These are phyloP conservation scores for Canis aureus DNA, from an alignment of 2,113 vertebrate species.

Conservation along the genomic window DNA sequence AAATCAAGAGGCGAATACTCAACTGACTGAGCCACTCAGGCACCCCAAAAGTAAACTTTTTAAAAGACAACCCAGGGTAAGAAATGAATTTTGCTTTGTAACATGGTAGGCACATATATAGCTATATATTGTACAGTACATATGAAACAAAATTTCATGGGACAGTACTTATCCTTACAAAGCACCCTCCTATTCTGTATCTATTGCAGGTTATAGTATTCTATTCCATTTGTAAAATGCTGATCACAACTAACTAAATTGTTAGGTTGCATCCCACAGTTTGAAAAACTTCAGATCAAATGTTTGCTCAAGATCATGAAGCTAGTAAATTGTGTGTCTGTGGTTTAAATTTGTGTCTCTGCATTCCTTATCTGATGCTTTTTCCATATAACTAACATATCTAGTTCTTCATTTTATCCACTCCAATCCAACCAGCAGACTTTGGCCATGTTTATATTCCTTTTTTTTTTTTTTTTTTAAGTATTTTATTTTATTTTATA, in stretches of 20 bases:
- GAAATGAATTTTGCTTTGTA: neutral
- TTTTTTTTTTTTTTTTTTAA: neutral
- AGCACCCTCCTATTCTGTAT: neutral
- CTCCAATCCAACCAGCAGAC: neutral
- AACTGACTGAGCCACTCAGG: neutral
- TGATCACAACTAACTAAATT: neutral
- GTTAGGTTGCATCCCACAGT: neutral
- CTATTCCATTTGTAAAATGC: neutral
- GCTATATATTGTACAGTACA: neutral
- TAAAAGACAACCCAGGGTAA: neutral
- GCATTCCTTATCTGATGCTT: neutral
- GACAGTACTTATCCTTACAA: neutral
- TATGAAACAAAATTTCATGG: neutral
- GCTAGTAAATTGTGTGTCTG: neutral
- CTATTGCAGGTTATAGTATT: neutral
- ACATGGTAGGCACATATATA: neutral
- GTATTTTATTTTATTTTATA: too few relatives aligned
- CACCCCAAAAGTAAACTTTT: neutral
- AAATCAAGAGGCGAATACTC: neutral
- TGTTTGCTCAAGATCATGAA: neutral
- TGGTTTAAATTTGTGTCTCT: neutral
- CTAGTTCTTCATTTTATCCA: neutral
- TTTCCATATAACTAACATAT: neutral
- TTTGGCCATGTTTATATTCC: neutral
- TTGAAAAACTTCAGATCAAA: neutral